These are phyloP conservation scores for Heteropelma amictum DNA, from an alignment of 2,888 invertebrate species.

Conservation along the genomic window DNA sequence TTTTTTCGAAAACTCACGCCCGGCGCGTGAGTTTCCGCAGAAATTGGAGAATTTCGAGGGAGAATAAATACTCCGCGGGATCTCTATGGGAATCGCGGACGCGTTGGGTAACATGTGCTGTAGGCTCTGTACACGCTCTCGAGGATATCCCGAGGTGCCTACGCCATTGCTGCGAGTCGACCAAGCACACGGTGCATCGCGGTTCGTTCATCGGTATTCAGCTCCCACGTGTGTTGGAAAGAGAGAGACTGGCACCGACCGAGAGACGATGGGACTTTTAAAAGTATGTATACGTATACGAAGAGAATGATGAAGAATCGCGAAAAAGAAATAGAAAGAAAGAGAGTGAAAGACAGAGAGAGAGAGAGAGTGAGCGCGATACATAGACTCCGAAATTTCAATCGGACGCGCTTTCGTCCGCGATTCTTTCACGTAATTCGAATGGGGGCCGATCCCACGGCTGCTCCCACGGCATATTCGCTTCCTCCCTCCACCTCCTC, in stretches of 20 bases:
- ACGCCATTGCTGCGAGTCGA: slow-evolving; percentile 33
- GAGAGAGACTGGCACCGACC: slow-evolving; percentile 29
- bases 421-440: slow-evolving; percentile 74
- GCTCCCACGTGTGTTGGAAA: slow-evolving; percentile 56
- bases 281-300: too few relatives aligned
- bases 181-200: slow-evolving; percentile 50
- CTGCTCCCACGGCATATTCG: slow-evolving; percentile 60
- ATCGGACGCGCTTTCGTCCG: slow-evolving; percentile 62
- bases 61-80: background rate
- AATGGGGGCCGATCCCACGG: slow-evolving; percentile 74
- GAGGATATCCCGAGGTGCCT: slow-evolving; percentile 7
- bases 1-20: too few relatives aligned
- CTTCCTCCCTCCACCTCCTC: slow-evolving; percentile 48
- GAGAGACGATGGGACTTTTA: slow-evolving; percentile 7
- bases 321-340: slow-evolving; percentile 37
- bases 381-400: slow-evolving; percentile 72
- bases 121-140: background rate
- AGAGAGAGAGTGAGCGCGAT: slow-evolving; percentile 52
- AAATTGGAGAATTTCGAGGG: background rate
- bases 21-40: too few relatives aligned
- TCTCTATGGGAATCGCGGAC: background rate
- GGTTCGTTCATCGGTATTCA: slow-evolving; percentile 70
- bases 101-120: background rate
- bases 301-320: background rate
- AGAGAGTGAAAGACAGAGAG: slow-evolving; percentile 33